Conservation (phyloP, 2,797 vertebrate genomes). For the Intellagama lesueurii region DNA sequence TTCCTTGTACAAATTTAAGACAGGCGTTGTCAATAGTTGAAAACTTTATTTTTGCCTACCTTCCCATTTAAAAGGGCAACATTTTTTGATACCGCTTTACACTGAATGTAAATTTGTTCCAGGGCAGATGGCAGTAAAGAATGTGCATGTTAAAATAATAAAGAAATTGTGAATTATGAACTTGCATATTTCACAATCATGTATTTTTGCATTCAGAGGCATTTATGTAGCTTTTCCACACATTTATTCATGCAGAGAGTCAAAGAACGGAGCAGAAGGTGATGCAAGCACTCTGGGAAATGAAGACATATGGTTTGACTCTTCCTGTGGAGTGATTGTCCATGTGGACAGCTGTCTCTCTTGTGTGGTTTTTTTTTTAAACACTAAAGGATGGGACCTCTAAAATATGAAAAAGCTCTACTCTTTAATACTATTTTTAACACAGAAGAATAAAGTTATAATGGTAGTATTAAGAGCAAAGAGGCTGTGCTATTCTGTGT, state of each 20-base stretch:
- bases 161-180: too few species aligned
- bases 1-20: too few species aligned
- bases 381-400: too few species aligned
- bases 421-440: background rate
- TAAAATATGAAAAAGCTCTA: background rate
- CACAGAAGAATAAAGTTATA: background rate
- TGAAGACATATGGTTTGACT: background rate
- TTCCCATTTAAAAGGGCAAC: too few species aligned
- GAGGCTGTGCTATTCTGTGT: background rate
- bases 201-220: background rate
- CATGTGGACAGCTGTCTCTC: background rate
- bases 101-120: too few species aligned
- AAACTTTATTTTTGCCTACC: too few species aligned
- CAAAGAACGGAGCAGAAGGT: background rate
- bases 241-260: background rate
- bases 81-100: too few species aligned
- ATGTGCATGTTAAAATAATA: too few species aligned
- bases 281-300: background rate
- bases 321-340: conserved; percentile 12
- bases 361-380: background rate
- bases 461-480: background rate
- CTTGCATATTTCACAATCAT: too few species aligned
- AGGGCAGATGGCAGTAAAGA: too few species aligned
- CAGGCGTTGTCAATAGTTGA: too few species aligned
- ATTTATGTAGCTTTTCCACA: background rate